Conservation (phyloP, 2,888 invertebrate genomes). For the Ophion costatus region DNA sequence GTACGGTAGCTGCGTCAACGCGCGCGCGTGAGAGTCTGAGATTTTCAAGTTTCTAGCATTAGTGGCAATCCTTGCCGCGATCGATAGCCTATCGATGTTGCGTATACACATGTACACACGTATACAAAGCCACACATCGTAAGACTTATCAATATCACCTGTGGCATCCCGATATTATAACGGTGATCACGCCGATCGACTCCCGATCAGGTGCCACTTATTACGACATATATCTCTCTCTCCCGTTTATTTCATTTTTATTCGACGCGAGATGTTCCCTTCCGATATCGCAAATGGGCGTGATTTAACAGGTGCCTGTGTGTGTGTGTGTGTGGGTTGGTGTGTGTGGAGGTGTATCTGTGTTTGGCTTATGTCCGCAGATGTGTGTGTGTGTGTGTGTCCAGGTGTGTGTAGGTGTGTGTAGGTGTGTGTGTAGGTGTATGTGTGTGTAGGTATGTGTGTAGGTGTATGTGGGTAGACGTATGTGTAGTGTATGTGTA, state of each 20-base stretch:
- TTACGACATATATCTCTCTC: constrained; percentile 11
- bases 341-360: too few species aligned
- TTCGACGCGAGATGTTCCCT: constrained; percentile 14
- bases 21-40: not conserved
- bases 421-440: too few species aligned
- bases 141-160: constrained; percentile 47
- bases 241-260: constrained; percentile 32
- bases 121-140: not conserved
- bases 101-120: not conserved
- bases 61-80: not conserved
- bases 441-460: too few species aligned
- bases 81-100: not conserved
- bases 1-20: constrained; percentile 12
- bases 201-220: constrained; percentile 46
- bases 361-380: too few species aligned
- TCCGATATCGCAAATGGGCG: constrained; percentile 31
- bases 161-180: constrained; percentile 53
- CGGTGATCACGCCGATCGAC: constrained; percentile 39
- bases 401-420: too few species aligned
- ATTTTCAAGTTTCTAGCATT: constrained; percentile 40
- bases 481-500: not conserved
- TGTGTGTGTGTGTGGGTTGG: too few species aligned
- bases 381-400: too few species aligned
- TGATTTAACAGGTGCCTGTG: not conserved
- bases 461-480: not conserved